Percentiles rank a stretch among this genome's conserved stretches.
Conservation (phyloP, 1,140 invertebrate species). For the Cyrtorhinus lividipennis region DNA sequence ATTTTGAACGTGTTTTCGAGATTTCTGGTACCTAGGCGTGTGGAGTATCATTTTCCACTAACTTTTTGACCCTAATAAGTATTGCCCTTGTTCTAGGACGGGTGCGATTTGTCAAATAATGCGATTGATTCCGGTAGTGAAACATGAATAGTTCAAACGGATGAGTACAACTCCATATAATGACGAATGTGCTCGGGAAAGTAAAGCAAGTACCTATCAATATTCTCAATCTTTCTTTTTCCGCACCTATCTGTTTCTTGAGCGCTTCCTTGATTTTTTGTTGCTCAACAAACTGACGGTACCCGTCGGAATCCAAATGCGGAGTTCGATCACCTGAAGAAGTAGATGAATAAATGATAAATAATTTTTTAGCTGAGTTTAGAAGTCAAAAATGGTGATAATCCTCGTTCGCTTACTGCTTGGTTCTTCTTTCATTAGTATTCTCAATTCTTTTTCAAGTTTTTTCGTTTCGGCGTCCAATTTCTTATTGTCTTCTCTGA, state of each 20-base stretch:
- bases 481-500: slow-evolving; percentile 19
- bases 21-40: no score
- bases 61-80: no score
- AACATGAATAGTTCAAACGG: no score
- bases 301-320: slow-evolving; percentile 14
- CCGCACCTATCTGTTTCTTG: slow-evolving; percentile 13
- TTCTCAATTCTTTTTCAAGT: slow-evolving; percentile 17
- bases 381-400: no score
- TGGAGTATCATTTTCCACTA: no score
- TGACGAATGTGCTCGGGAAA: background rate
- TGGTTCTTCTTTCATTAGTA: slow-evolving; percentile 19
- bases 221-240: slow-evolving; percentile 18
- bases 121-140: no score
- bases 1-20: no score
- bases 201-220: slow-evolving; percentile 15
- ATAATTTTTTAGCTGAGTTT: no score
- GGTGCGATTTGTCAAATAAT: no score
- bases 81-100: no score
- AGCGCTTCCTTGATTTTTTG: slow-evolving; percentile 13
- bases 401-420: slow-evolving; percentile 11
- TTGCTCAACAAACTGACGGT: slow-evolving; percentile 12
- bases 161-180: no score
- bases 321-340: slow-evolving; percentile 13
- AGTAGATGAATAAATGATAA: background rate
- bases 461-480: slow-evolving; percentile 14